Evolutionary conservation across 2,888 invertebrate genomes (phyloP).

Genomic region (Scaptomyza polygonia): DNA sequence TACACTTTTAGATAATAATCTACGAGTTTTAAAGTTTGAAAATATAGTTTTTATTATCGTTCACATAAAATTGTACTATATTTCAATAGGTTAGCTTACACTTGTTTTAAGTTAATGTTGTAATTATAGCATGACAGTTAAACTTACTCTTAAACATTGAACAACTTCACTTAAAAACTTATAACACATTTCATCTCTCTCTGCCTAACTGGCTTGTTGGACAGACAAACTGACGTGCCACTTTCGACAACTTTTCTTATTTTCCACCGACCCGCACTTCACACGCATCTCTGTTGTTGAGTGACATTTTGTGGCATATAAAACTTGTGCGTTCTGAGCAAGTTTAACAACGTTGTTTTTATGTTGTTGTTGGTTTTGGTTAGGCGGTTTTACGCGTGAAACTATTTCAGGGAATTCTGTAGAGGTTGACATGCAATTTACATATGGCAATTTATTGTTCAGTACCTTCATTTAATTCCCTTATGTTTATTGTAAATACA

Average conservation of each 20-base stretch:
- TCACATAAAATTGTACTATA: not conserved
- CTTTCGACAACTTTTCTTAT: conserved; percentile 32
- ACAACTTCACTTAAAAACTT: conserved; percentile 27
- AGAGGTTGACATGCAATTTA: conserved; percentile 29
- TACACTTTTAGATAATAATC: too few relatives aligned
- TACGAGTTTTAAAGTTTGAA: too few relatives aligned
- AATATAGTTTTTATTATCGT: too few relatives aligned
- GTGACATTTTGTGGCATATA: conserved; percentile 63
- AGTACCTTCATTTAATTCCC: not conserved
- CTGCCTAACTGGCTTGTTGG: conserved; percentile 5
- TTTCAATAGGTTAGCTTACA: conserved; percentile 1
- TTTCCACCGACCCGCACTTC: conserved; percentile 11
- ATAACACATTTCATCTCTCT: conserved; percentile 3
- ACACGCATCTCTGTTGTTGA: conserved; percentile 36
- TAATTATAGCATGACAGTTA: conserved; percentile 23
- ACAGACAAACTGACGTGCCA: conserved; percentile 19
- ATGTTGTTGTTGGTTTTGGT: conserved; percentile 31
- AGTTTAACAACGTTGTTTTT: conserved; percentile 36
- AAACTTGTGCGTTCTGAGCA: conserved; percentile 39
- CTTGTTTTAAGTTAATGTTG: conserved; percentile 21
- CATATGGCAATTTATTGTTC: conserved; percentile 24
- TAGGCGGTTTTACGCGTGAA: conserved; percentile 56
- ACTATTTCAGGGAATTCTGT: conserved; percentile 12
- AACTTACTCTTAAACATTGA: conserved; percentile 13
- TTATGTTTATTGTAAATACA: not conserved